Evolutionary conservation across 2,797 vertebrate genomes (phyloP), one percentile per base, ranked within the genome.

Genomic region (Sebastes paucispinis): DNA sequence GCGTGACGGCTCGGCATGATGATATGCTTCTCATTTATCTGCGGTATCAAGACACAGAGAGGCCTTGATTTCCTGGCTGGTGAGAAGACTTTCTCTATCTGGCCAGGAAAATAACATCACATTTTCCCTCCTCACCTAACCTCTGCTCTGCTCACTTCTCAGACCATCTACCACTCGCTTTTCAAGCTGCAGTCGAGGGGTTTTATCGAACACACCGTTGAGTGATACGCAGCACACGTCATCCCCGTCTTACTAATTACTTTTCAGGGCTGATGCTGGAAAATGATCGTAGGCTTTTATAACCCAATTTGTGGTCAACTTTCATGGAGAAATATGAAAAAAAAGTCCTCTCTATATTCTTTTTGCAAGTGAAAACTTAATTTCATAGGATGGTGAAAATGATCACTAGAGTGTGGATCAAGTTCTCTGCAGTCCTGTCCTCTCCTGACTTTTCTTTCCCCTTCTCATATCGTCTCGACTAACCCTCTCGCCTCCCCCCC

Each of bases 91-190:
- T 88, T 89, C 84, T 82, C 89, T 91, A 89, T 91, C 86, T 91
- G 85, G 92, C 94, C 94, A 94, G 94, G 94, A 94, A 94, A 94
- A 93, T 93, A 88, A 89, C 90, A 90, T 94, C 94, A 94, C 81
- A 91, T 91, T 94, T 94, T 94, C 92, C 93, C 83, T 90, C 81
- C 85, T 86, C 87, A 88, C 86, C 88, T 91, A 88, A 89, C 88
- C 86, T 93, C 85, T 85, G 80, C 86, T 86, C 83, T 5, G 78
- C 88, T 84, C 83, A 27, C 75, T 75, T 77, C 88, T 85, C 82
- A 76, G 87, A 73, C 84, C 84, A 67, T 83, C 81, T 32, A 84
- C 83, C 80, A 20, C 75, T 72, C 16, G 18, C 70, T 82, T 75
- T 80, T 81, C 72, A 60, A 76, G 72, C 66, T 54, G n/a, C 62